Base-by-base conservation (phyloP, 2,888 invertebrate genomes). In the Selenia dentaria region DNA sequence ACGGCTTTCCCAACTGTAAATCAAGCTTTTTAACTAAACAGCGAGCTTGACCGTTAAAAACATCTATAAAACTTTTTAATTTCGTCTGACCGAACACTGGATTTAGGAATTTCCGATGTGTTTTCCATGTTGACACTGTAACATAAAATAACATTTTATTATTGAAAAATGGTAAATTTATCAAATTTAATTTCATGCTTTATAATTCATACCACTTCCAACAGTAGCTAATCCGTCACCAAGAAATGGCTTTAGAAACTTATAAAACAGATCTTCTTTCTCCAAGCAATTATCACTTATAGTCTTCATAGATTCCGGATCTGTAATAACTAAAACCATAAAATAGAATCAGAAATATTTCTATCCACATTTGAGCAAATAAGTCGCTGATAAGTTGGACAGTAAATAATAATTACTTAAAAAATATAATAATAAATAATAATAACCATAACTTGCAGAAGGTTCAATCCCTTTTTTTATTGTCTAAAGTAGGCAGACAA, bases 1-100 rank as follows among this genome's bases (percentile, higher is more conserved):
- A 70, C 0, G 37, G 42, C 10, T 52, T 65, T 1, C 56, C 59
- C 0, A 58, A 49, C n/a, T 64, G 38, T 1, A 16, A 25, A 6
- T 40, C 57, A 1, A 74, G 29, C 1, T 5, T 31, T 33, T 14
- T 2, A 2, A 22, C 6, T 22, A 22, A 22, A 5, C 6, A 2
- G 2, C 22, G 22, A 6, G 22, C 6, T 22, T 22, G 22, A 2
- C 6, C 8, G 6, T 22, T 22, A 6, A 22, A 22, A 6, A 8
- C 8, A 2, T 6, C 3, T 6, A 22, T 22, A 22, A 5, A 22
- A 6, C 22, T 22, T 8, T 22, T 22, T 4, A 22, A 6, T 2
- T 8, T 8, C 6, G 6, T 2, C 6, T 3, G 22, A 5, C 6
- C 6, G 8, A 22, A 22, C 5, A 6, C 22, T 22, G 22, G 22